These are phyloP conservation scores for Halocynthia aurantium DNA, from an alignment of 23 tunicate species.

Conservation along the genomic window DNA sequence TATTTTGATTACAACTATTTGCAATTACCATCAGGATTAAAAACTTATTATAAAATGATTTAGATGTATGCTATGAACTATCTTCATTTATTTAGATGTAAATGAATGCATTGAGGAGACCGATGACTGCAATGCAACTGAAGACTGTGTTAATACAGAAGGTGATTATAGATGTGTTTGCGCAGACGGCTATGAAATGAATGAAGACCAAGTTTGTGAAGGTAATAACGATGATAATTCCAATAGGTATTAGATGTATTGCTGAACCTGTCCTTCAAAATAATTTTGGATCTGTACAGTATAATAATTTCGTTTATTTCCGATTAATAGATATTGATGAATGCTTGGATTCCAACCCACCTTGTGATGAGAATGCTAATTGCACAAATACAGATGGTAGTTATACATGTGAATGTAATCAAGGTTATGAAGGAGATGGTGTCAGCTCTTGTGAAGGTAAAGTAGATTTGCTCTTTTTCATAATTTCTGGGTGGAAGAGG, in stretches of 20 bases:
- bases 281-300: too few species aligned
- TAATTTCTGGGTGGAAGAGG: not conserved
- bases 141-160: constrained; percentile 33
- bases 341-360: constrained; percentile 18
- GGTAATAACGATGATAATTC: constrained; percentile 39
- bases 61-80: too few species aligned
- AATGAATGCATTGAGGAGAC: constrained; percentile 5
- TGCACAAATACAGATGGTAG: constrained; percentile 58
- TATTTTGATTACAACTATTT: not conserved
- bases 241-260: not conserved
- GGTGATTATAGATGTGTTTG: constrained; percentile 52
- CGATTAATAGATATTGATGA: constrained; percentile 62
- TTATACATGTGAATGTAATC: constrained; percentile 52
- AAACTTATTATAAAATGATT: too few species aligned
- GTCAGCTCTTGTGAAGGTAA: constrained; percentile 36
- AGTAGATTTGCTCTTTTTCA: not conserved
- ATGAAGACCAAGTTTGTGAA: constrained; percentile 20
- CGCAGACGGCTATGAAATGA: constrained; percentile 20
- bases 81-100: constrained; percentile 4
- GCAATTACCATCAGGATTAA: too few species aligned
- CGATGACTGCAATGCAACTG: constrained; percentile 23
- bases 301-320: not conserved
- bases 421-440: constrained; percentile 49
- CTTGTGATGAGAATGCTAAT: constrained; percentile 47
- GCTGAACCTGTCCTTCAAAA: too few species aligned